A percentile compares a stretch with the other conserved stretches of the same genome.
These are phyloP conservation scores for Drosophila funebris DNA, from an alignment of 1,140 invertebrate genomes.

Conservation along the genomic window DNA sequence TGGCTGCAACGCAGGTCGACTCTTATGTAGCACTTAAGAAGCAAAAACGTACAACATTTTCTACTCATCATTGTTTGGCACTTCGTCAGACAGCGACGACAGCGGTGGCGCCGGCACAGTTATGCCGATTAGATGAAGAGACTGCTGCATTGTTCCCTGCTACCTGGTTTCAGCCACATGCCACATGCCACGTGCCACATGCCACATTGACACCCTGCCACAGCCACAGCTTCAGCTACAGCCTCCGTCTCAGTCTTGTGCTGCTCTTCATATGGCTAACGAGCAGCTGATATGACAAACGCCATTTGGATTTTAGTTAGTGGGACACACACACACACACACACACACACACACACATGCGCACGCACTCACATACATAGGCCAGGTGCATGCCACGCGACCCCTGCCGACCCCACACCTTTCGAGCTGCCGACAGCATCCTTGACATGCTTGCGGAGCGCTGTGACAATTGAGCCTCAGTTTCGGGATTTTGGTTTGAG, in stretches of 20 bases:
- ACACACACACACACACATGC: conserved; percentile 13
- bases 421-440: conserved; percentile 62
- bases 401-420: conserved; percentile 9
- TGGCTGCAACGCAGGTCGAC: background rate
- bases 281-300: conserved; percentile 75
- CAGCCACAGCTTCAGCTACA: background rate
- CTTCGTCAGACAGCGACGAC: conserved; percentile 63
- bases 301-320: conserved; percentile 74
- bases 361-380: conserved; percentile 30
- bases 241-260: background rate
- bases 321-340: conserved; percentile 25
- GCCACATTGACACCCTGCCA: background rate
- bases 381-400: conserved; percentile 24
- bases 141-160: conserved; percentile 43
- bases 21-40: conserved; percentile 15
- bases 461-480: conserved; percentile 67
- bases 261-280: conserved; percentile 54
- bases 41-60: conserved; percentile 42
- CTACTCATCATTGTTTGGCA: conserved; percentile 72
- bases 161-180: background rate
- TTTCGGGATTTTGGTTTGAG: conserved; percentile 6
- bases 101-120: conserved; percentile 40
- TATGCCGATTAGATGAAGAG: conserved; percentile 72
- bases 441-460: conserved; percentile 75
- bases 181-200: background rate